phyloP scores from a whole-genome alignment of 1,140 invertebrate species.

The Lineus longissimus region DNA sequence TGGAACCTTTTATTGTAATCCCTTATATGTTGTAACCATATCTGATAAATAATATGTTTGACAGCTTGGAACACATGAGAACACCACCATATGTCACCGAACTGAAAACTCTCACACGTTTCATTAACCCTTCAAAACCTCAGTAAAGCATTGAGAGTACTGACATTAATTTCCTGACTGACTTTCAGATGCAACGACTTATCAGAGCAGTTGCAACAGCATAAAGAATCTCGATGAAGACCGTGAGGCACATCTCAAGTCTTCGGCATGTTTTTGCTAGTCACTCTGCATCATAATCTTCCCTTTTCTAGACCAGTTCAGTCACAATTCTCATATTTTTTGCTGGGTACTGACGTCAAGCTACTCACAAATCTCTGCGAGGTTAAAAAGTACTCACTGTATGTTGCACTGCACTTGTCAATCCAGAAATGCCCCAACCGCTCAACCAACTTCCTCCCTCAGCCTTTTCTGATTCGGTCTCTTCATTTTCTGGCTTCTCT shows the following conservation, averaged over 20 bases:
- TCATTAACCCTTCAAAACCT: no score
- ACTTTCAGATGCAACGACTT: no score
- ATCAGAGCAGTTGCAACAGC: no score
- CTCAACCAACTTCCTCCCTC: slow-evolving; percentile 35
- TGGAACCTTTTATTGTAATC: not conserved
- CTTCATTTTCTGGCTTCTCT: not conserved
- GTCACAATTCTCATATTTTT: not conserved
- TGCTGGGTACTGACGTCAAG: not conserved
- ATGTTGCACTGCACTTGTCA: slow-evolving; percentile 41
- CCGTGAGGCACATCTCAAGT: not conserved
- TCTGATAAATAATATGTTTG: not conserved
- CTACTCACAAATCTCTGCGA: slow-evolving; percentile 4
- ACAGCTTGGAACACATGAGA: no score
- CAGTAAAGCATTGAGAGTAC: no score
- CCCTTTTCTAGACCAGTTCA: not conserved
- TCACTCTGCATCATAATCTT: not conserved
- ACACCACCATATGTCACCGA: no score
- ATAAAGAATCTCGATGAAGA: no score
- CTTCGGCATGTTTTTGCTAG: not conserved
- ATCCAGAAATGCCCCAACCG: slow-evolving; percentile 42
- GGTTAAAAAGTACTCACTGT: slow-evolving; percentile 28
- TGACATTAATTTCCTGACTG: no score
- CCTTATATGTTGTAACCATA: not conserved
- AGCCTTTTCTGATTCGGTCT: not conserved
- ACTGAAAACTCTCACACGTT: not conserved